Evolutionary conservation across 2,797 vertebrate genomes (phyloP).

Genomic region (Sebastes glaucus): DNA sequence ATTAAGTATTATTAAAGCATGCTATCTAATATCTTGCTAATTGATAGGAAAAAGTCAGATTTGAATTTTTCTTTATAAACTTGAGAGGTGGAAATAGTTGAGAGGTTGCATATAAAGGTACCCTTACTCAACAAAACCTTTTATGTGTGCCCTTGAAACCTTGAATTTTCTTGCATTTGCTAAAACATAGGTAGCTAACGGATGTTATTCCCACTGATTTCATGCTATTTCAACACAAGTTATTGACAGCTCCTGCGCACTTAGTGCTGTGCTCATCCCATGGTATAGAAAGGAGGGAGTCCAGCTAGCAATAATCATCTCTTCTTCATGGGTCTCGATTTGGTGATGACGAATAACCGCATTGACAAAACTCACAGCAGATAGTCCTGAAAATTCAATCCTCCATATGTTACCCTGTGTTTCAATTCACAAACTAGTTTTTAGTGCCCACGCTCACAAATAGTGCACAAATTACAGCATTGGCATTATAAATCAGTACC

Average conservation of each 20-base stretch:
- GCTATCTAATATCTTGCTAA: not conserved
- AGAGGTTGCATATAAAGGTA: not conserved
- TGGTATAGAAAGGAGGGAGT: no score
- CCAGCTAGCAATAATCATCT: no score
- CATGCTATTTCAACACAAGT: not conserved
- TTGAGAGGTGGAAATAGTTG: not conserved
- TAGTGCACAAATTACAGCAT: no score
- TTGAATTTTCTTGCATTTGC: not conserved
- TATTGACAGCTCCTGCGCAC: not conserved
- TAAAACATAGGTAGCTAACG: not conserved
- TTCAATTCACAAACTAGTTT: no score
- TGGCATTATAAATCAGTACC: no score
- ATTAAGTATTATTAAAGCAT: not conserved
- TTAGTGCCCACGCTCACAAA: no score
- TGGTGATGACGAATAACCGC: no score
- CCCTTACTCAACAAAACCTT: not conserved
- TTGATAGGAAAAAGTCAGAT: not conserved
- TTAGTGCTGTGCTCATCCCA: no score
- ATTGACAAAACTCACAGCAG: no score
- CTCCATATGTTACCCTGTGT: no score
- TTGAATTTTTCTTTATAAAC: not conserved
- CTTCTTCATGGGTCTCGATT: no score
- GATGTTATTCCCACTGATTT: not conserved
- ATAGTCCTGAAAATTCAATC: no score
- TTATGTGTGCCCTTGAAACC: not conserved